Conservation (phyloP, 2,113 vertebrate species). For the Lepus americanus region DNA sequence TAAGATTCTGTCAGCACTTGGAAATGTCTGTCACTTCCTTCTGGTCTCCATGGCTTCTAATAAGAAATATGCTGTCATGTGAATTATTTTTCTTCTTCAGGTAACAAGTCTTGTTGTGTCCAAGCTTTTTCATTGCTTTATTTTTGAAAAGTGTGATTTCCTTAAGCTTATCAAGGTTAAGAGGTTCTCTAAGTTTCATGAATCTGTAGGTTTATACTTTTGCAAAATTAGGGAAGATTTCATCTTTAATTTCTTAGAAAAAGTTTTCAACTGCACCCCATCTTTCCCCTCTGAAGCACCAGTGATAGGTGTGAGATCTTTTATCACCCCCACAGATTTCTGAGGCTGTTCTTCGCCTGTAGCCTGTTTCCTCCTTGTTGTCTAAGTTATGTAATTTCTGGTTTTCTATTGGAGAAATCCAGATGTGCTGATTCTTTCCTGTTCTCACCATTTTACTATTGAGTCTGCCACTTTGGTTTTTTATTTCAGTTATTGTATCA, state of each 20-base stretch:
- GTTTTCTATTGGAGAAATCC: not conserved
- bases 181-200: not conserved
- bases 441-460: not conserved
- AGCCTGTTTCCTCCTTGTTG: not conserved
- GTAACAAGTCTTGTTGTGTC: not conserved
- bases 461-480: not conserved
- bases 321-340: not conserved
- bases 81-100: not conserved
- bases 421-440: not conserved
- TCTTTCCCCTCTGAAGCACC: not conserved
- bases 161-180: not conserved
- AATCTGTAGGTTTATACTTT: conserved; percentile 6
- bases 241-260: conserved; percentile 22
- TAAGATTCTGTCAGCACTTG: not conserved
- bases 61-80: not conserved
- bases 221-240: not conserved
- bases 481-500: not conserved
- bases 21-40: not conserved
- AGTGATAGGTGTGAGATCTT: not conserved
- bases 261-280: not conserved
- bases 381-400: not conserved
- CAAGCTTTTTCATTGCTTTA: not conserved
- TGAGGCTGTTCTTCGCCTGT: not conserved
- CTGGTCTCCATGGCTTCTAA: not conserved
- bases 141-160: conserved; percentile 6